Conservation (phyloP, 2,888 invertebrate genomes). For the Acronicta aceris region DNA sequence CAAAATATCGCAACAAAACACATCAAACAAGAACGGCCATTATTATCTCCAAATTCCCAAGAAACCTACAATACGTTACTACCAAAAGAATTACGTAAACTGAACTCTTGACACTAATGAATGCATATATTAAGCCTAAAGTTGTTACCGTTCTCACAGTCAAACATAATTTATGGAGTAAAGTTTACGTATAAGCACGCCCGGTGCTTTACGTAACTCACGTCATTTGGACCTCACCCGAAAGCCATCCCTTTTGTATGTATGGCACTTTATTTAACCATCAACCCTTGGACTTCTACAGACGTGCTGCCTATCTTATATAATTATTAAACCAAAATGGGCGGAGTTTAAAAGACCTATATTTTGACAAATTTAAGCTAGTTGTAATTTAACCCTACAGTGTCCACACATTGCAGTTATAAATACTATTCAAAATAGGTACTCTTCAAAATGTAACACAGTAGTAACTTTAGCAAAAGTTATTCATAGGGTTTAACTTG, state of each 20-base stretch:
- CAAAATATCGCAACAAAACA: neutral
- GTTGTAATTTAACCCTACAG: too few species aligned
- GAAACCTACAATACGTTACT: neutral
- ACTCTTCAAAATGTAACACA: too few species aligned
- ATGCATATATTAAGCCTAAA: constrained; percentile 33
- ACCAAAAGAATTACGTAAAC: constrained; percentile 7
- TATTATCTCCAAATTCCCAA: neutral
- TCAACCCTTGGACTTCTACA: neutral
- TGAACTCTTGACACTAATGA: constrained; percentile 24
- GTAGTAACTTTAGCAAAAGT: too few species aligned
- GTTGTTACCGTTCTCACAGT: constrained; percentile 29
- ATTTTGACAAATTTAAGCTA: too few species aligned
- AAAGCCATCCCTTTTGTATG: constrained; percentile 2
- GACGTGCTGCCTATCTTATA: too few species aligned
- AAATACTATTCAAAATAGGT: too few species aligned
- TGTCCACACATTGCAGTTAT: too few species aligned
- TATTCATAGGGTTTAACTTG: too few species aligned
- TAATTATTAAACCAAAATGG: neutral
- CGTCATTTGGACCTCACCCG: constrained; percentile 4
- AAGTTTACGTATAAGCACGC: constrained; percentile 29
- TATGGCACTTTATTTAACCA: constrained; percentile 10
- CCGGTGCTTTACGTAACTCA: constrained; percentile 16
- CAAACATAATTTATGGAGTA: constrained; percentile 40
- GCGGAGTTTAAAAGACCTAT: too few species aligned
- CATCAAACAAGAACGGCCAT: constrained; percentile 2